Percentiles rank a stretch among this genome's conserved stretches.
Conservation (phyloP, 2,113 vertebrate genomes). For the Laterallus jamaicensis region DNA sequence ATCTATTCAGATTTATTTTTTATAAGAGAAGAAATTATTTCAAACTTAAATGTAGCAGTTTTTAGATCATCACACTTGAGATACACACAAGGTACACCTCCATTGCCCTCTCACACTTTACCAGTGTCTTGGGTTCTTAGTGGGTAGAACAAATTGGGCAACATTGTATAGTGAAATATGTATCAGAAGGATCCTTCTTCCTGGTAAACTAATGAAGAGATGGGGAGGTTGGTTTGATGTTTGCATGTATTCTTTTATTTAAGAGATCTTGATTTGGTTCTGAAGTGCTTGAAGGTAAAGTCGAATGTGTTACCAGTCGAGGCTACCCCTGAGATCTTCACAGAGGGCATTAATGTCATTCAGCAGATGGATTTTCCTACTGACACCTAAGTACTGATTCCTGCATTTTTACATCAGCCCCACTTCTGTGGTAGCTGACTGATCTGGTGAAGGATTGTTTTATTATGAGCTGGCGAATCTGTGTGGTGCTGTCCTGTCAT, state of each 20-base stretch:
- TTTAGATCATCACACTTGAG: not conserved
- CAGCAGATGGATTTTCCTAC: not conserved
- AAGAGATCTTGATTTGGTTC: not conserved
- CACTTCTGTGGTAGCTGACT: not conserved
- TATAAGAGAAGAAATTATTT: not conserved
- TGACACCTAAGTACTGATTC: not conserved
- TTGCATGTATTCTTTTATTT: not conserved
- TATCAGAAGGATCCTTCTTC: not conserved
- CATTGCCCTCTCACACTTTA: not conserved
- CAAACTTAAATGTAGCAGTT: not conserved
- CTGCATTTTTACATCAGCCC: not conserved
- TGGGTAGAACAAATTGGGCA: not conserved
- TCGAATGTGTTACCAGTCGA: not conserved
- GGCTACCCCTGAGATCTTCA: not conserved
- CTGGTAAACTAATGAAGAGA: not conserved
- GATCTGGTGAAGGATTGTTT: not conserved
- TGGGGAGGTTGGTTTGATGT: not conserved
- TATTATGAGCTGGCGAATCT: not conserved
- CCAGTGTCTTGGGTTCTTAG: not conserved
- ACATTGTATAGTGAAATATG: not conserved
- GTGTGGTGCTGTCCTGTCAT: fast-evolving
- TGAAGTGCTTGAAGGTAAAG: not conserved
- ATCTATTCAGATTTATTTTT: not conserved
- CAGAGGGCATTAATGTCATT: not conserved
- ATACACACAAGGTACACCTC: not conserved